Conservation (phyloP, 2,888 invertebrate species). For the Acleris holmiana region DNA sequence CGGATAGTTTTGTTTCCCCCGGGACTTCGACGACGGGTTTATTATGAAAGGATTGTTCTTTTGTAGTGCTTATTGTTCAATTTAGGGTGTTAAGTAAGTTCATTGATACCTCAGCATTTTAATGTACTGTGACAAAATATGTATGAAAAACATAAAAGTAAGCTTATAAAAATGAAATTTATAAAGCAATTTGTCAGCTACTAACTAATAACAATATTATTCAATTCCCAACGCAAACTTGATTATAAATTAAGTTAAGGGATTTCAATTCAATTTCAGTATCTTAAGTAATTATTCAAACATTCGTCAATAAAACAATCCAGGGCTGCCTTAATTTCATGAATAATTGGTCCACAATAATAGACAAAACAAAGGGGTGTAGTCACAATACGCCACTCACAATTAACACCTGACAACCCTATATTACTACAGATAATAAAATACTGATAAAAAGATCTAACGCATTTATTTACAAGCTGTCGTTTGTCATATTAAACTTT, state of each 20-base stretch:
- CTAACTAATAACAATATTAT: neutral
- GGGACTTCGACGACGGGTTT: slow-evolving; percentile 9
- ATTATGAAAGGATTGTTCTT: slow-evolving; percentile 15
- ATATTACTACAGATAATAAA: slow-evolving; percentile 22
- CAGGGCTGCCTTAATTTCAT: slow-evolving; percentile 24
- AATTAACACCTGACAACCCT: slow-evolving; percentile 47
- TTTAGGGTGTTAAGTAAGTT: neutral
- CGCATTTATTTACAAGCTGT: slow-evolving; percentile 9
- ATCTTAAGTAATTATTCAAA: slow-evolving; percentile 20
- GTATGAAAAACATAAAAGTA: neutral
- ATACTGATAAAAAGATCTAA: slow-evolving; percentile 9
- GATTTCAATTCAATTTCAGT: slow-evolving; percentile 21
- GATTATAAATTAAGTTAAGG: slow-evolving; percentile 14
- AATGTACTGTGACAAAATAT: too few species aligned
- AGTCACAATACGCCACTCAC: slow-evolving; percentile 56
- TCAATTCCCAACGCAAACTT: slow-evolving; percentile 5
- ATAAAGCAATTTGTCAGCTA: neutral
- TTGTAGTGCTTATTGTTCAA: neutral
- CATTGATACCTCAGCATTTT: too few species aligned
- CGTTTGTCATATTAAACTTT: slow-evolving; percentile 14
- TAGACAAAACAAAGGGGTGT: slow-evolving; percentile 55
- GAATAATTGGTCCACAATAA: slow-evolving; percentile 56
- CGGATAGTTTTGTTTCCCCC: slow-evolving; percentile 14
- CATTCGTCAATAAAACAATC: slow-evolving; percentile 27
- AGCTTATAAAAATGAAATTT: neutral